A percentile compares a stretch with the other conserved stretches of the same genome.
These are phyloP conservation scores for Typhlomys cinereus DNA, from an alignment of 2,113 vertebrate genomes.

Conservation along the genomic window DNA sequence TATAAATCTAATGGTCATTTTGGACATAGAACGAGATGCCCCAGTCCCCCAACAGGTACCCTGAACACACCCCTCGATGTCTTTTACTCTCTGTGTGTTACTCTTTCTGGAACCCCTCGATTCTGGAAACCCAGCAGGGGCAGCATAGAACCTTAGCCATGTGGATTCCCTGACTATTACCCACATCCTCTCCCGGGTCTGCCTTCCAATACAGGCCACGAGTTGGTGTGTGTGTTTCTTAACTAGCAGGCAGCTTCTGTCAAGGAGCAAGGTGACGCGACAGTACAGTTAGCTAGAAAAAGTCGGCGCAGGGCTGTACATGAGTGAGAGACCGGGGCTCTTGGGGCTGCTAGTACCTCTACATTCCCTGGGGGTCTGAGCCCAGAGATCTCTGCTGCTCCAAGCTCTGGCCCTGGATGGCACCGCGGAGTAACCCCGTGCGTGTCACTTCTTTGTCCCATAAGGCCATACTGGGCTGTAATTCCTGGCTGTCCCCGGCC, in stretches of 20 bases:
- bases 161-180: background rate
- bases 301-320: fast-evolving
- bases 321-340: background rate
- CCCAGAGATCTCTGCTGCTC: background rate
- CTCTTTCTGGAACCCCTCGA: background rate
- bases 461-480: slow-evolving; percentile 61
- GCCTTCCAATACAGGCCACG: background rate
- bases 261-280: background rate
- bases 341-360: background rate
- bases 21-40: no score
- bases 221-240: no score
- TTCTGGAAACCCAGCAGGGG: background rate
- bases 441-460: background rate
- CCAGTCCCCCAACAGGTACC: fast-evolving
- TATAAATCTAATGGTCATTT: no score
- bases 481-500: slow-evolving; percentile 48
- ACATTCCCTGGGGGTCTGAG: background rate
- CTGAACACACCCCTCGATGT: background rate
- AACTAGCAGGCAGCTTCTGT: background rate
- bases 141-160: no score
- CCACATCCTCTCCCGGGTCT: background rate
- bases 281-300: no score
- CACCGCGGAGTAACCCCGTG: background rate
- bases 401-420: background rate
- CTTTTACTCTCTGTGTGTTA: background rate